Conservation (phyloP, 2,797 vertebrate genomes). For the Tadarida brasiliensis region DNA sequence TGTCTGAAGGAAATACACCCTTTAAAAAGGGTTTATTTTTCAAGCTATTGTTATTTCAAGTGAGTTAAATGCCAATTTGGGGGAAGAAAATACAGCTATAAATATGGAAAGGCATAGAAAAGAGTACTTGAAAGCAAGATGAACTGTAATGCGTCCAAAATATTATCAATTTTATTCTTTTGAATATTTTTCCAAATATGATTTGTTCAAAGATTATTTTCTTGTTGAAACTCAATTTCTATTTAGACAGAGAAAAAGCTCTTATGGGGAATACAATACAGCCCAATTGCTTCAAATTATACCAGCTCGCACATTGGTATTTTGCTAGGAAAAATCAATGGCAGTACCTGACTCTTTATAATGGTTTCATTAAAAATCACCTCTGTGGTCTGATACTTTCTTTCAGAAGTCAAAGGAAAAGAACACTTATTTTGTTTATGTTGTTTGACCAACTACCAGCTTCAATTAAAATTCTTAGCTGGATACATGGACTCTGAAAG, state of each 20-base stretch:
- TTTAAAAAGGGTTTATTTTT: conserved; percentile 84
- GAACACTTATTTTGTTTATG: conserved; percentile 7
- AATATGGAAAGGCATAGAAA: conserved; percentile 76
- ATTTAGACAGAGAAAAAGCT: conserved; percentile 62
- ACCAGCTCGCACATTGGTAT: conserved; percentile 4
- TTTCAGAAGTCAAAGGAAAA: conserved; percentile 25
- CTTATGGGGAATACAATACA: conserved; percentile 70
- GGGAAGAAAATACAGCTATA: conserved; percentile 80
- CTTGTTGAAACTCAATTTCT: conserved; percentile 81
- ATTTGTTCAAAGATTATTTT: conserved; percentile 79
- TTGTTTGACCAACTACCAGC: conserved; percentile 43
- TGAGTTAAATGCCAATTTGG: conserved; percentile 83
- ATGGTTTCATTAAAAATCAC: conserved; percentile 69
- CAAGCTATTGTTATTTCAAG: conserved; percentile 84
- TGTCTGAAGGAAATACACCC: conserved; percentile 83
- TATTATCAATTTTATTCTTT: conserved; percentile 79
- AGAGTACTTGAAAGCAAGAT: conserved; percentile 69
- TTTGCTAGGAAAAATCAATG: conserved; percentile 71
- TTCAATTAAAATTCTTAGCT: conserved; percentile 66
- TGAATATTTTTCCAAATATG: conserved; percentile 83
- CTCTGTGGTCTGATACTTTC: not conserved
- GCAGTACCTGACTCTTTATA: not conserved
- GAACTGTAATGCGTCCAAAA: conserved; percentile 70
- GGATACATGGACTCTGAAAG: not conserved
- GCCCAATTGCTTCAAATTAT: conserved; percentile 79